Evolutionary conservation across 2,888 invertebrate genomes (phyloP), one percentile per base, ranked within the genome.

Genomic region (Troides helena): DNA sequence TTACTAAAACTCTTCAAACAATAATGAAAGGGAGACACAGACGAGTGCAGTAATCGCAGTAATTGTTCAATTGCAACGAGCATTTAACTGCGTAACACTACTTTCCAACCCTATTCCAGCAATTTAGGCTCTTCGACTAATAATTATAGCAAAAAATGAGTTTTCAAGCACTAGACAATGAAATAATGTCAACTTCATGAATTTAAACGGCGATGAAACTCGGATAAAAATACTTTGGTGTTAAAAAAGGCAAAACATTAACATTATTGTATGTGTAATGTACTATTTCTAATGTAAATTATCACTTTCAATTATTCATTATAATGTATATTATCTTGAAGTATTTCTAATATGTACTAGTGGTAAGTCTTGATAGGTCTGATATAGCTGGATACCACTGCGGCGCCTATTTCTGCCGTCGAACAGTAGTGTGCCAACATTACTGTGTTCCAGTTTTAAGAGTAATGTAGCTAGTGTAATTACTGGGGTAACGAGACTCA

Each of bases 41-140:
- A 36, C 21, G 61, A 60, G 60, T 61, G 67, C 39, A 61, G 61
- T 56, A 23, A 58, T 21, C 57, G 57, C 23, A 58, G 23, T 58
- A 67, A 67, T 67, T 67, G 67, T 67, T 53, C 53, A 61, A 36
- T 61, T 61, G 17, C 36, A 66, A 53, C 21, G 53, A 23, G 53
- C 36, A 53, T 61, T 61, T 60, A 67, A 61, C 50, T 67, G 67
- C 61, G 67, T 21, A 67, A 61, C 53, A 67, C 61, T 61, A 53
- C 67, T 66, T 46, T 46, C 58, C 59, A 21, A 30, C 59, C 66
- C 60, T 66, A 66, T 66, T 66, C 30, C 36, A 50, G 50, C 50
- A 66, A 23, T 66, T 66, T 66, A 50, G 46, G 50, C 60, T 50
- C 59, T 66, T 60, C 60, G 60, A 66, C 50, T 60, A 60, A 66